phyloP scores from a whole-genome alignment of 2,888 invertebrate genomes.

The Drosophila cracens region DNA sequence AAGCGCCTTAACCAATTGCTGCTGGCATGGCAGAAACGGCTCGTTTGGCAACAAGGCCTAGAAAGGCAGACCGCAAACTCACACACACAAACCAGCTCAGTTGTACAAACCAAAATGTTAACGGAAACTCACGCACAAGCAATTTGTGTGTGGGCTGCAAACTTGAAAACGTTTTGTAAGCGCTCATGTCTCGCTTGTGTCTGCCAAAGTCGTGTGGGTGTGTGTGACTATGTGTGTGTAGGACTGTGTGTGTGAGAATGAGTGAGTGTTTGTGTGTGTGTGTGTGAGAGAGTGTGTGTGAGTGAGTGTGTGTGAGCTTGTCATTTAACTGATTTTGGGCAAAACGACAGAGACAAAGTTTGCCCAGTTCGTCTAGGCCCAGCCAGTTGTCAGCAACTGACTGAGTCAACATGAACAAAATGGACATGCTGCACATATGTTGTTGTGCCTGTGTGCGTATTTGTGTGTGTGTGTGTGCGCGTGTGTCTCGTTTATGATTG shows the following conservation, averaged over 20 bases:
- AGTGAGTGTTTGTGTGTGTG: background rate
- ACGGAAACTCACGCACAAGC: slow-evolving; percentile 56
- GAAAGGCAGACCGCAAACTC: background rate
- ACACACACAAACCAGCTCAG: background rate
- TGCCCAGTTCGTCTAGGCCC: slow-evolving; percentile 28
- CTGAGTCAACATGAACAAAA: slow-evolving; percentile 41
- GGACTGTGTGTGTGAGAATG: background rate
- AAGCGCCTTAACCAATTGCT: slow-evolving; percentile 50
- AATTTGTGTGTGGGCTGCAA: slow-evolving; percentile 40
- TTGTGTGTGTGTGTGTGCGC: background rate
- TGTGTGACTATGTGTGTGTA: slow-evolving; percentile 4
- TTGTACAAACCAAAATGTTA: slow-evolving; percentile 27
- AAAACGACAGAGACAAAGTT: slow-evolving; percentile 35
- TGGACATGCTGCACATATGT: slow-evolving; percentile 44
- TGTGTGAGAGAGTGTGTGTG: background rate
- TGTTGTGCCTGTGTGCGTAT: slow-evolving; percentile 1
- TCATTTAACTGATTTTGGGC: slow-evolving; percentile 55
- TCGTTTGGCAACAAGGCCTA: slow-evolving; percentile 36
- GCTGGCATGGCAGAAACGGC: slow-evolving; percentile 43
- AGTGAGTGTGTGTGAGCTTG: slow-evolving; percentile 21
- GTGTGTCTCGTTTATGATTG: slow-evolving; percentile 43
- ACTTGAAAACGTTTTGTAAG: slow-evolving; percentile 55
- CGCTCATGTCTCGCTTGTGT: slow-evolving; percentile 47
- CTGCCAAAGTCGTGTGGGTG: slow-evolving; percentile 17
- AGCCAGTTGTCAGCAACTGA: slow-evolving; percentile 40